Base-by-base conservation (phyloP, 2,888 invertebrate species). In the Oithona nana region DNA sequence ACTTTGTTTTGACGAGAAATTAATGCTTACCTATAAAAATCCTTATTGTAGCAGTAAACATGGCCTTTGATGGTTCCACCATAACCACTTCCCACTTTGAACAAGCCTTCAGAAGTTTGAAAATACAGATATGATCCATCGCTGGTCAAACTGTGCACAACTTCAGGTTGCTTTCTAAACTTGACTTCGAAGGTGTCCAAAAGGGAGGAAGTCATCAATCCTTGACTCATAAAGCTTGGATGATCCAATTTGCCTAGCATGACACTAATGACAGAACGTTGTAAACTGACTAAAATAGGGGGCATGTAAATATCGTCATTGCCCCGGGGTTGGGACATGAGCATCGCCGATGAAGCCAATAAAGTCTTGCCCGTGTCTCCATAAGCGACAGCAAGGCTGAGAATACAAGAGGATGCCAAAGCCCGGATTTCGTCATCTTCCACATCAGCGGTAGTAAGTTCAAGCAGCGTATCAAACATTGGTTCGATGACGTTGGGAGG, bases 71-170 rank as follows among this genome's bases (percentile, higher is more conserved):
- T 81, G 6, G 95, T 92, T 66, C 88, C 89, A 58, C 88, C 87
- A 71, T 89, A 90, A 6, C 97, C 97, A 59, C 93, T 88, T 22
- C 97, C 97, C 65, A 97, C 82, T 77, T 97, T 97, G 66, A 88
- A 78, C 55, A 97, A 76, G 1, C 90, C 88, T 68, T 83, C 83
- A 61, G 68, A 69, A 30, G 87, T 83, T 68, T 88, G 83, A 29
- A 97, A 76, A 73, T 90, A 97, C 61, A 97, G 77, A 74, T 81
- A 92, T 66, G 83, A 83, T 11, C 95, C 95, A 73, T 95, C 93
- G 67, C 88, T 87, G 6, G 88, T 86, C 94, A 77, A 2, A 86
- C 82, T 60, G 76, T 76, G 22, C 77, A 24, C 48, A 28, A 58
- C 1, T 13, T n/a, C 26, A 61, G 2, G 8, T 1, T 2, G 11